Conservation (phyloP, 64 coral and sea anemone species). For the Catalaphyllia jardinei region DNA sequence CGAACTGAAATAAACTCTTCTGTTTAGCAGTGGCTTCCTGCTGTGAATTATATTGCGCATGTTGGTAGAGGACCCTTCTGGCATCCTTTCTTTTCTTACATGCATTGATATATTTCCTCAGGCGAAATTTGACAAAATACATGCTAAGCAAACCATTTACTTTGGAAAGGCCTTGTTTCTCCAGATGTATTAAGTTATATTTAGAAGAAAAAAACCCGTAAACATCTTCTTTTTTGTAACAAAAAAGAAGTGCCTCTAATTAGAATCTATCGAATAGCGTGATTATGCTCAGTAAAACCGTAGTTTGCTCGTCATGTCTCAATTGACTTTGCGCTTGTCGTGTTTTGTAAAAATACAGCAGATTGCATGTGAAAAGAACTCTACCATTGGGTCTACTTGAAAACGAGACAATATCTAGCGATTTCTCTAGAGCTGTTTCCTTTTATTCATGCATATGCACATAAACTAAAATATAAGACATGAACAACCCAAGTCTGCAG, state of each 20-base stretch:
- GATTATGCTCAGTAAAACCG: slow-evolving; percentile 4
- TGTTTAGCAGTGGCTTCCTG: not conserved
- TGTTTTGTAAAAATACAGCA: too few relatives aligned
- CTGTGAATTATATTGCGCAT: slow-evolving; percentile 35
- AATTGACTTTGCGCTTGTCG: not conserved
- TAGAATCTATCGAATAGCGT: not conserved
- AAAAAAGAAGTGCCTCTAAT: not conserved
- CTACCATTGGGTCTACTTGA: too few relatives aligned
- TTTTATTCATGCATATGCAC: not conserved
- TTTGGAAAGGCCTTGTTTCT: not conserved
- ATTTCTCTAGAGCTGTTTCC: not conserved
- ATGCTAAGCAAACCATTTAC: not conserved
- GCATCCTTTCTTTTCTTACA: slow-evolving; percentile 1
- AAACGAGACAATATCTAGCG: not conserved
- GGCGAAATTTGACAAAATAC: not conserved
- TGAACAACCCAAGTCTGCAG: not conserved
- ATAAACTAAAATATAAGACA: not conserved
- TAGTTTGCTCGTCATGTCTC: not conserved
- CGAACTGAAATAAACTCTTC: not conserved
- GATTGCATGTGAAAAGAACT: too few relatives aligned
- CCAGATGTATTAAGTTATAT: not conserved
- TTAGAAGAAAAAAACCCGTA: not conserved
- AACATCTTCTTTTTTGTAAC: not conserved
- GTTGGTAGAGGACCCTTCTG: not conserved
- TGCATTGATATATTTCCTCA: not conserved